Conservation (phyloP, 1,140 invertebrate species). For the Drosophila takahashii region DNA sequence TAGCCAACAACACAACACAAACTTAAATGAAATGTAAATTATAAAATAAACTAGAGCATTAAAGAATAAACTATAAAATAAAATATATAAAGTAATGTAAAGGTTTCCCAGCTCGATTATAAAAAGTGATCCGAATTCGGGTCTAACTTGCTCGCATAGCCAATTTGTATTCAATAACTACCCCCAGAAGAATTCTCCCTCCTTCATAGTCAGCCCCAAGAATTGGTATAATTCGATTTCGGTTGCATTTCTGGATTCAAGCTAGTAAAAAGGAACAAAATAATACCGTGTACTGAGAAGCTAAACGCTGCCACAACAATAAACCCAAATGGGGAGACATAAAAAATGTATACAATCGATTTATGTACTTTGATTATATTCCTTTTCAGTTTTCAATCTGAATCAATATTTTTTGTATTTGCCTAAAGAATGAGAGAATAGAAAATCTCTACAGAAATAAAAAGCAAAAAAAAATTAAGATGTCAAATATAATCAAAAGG, state of each 20-base stretch:
- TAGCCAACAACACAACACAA: slow-evolving; percentile 41
- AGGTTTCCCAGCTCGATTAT: slow-evolving; percentile 61
- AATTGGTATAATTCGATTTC: slow-evolving; percentile 31
- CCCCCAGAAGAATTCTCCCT: slow-evolving; percentile 7
- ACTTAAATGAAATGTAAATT: slow-evolving; percentile 57
- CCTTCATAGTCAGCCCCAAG: slow-evolving; percentile 7
- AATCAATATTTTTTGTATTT: slow-evolving; percentile 37
- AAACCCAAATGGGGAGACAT: slow-evolving; percentile 7
- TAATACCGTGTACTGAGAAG: slow-evolving; percentile 69
- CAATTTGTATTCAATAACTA: slow-evolving; percentile 19
- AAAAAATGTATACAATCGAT: slow-evolving; percentile 29
- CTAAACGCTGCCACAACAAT: slow-evolving; percentile 75
- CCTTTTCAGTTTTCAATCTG: slow-evolving; percentile 48
- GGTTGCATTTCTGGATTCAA: slow-evolving; percentile 22
- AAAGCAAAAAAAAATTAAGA: slow-evolving; percentile 49
- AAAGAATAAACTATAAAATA: slow-evolving; percentile 38
- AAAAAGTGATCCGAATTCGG: slow-evolving; percentile 12
- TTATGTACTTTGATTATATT: slow-evolving; percentile 70
- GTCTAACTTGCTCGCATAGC: slow-evolving; percentile 21
- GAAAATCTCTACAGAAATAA: slow-evolving; percentile 25
- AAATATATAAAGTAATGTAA: slow-evolving; percentile 40
- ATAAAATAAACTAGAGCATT: slow-evolving; percentile 47
- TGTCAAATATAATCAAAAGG: slow-evolving; percentile 84
- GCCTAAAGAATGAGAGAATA: slow-evolving; percentile 28
- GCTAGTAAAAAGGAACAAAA: slow-evolving; percentile 23